Percentiles rank a stretch among this genome's conserved stretches.
Evolutionary conservation across 2,113 vertebrate species (phyloP).

Genomic region (Gila orcuttii): DNA sequence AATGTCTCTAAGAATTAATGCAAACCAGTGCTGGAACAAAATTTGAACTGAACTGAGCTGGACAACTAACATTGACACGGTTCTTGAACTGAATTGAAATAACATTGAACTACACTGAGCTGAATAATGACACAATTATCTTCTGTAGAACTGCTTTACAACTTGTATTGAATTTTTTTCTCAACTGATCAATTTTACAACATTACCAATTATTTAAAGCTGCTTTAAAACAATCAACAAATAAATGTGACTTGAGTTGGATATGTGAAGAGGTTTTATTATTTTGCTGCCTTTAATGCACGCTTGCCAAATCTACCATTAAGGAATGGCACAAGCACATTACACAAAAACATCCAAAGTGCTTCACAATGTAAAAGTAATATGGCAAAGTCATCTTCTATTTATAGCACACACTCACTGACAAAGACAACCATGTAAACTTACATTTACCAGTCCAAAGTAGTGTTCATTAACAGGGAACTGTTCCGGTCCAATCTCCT

Average conservation of each 20-base stretch:
- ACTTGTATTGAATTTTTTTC: background rate
- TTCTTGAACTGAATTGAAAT: background rate
- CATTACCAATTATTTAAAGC: background rate
- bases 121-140: background rate
- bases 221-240: background rate
- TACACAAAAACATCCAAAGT: background rate
- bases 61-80: background rate
- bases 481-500: slow-evolving; percentile 96
- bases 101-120: background rate
- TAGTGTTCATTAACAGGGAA: slow-evolving; percentile 95
- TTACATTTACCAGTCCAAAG: slow-evolving; percentile 93
- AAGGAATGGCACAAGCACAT: background rate
- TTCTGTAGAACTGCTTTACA: background rate
- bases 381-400: slow-evolving; percentile 29
- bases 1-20: background rate
- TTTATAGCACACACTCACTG: slow-evolving; percentile 14
- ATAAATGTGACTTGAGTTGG: background rate
- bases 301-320: background rate
- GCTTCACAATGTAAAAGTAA: background rate
- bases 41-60: background rate
- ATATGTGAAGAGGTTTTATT: background rate
- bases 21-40: background rate
- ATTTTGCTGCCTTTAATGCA: background rate
- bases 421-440: slow-evolving; percentile 58
- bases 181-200: background rate